Conservation (phyloP, 2,888 invertebrate species). For the Catocala sponsa region DNA sequence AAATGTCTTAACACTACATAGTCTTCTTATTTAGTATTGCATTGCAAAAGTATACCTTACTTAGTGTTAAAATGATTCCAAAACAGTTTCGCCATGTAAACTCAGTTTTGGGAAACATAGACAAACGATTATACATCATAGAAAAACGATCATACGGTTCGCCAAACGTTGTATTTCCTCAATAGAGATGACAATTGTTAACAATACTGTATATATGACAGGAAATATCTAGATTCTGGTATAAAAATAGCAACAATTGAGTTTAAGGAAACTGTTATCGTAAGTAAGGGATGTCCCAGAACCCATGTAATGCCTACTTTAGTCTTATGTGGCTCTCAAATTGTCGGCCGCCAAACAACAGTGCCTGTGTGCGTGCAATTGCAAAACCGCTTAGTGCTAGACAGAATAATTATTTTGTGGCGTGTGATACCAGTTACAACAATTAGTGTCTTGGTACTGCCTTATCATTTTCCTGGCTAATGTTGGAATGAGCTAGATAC, state of each 20-base stretch:
- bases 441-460: conserved; percentile 6
- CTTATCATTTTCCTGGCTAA: conserved; percentile 7
- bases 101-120: no score
- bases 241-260: background rate
- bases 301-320: conserved; percentile 10
- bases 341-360: conserved; percentile 3
- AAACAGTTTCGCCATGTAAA: no score
- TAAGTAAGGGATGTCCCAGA: background rate
- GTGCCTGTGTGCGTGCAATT: conserved; percentile 6
- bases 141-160: no score
- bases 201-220: no score
- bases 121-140: no score
- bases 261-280: conserved; percentile 10
- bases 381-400: conserved; percentile 9
- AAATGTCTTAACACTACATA: no score
- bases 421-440: conserved; percentile 6
- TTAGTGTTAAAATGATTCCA: no score
- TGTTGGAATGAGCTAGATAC: conserved; percentile 1
- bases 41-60: no score
- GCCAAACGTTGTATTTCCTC: no score
- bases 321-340: conserved; percentile 11
- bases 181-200: no score
- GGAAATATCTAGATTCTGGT: no score
- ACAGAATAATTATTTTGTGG: conserved; percentile 10
- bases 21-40: no score